A percentile compares a stretch with the other conserved stretches of the same genome.
Evolutionary conservation across 2,797 vertebrate species (phyloP).

Genomic region (Heterohyrax brucei): DNA sequence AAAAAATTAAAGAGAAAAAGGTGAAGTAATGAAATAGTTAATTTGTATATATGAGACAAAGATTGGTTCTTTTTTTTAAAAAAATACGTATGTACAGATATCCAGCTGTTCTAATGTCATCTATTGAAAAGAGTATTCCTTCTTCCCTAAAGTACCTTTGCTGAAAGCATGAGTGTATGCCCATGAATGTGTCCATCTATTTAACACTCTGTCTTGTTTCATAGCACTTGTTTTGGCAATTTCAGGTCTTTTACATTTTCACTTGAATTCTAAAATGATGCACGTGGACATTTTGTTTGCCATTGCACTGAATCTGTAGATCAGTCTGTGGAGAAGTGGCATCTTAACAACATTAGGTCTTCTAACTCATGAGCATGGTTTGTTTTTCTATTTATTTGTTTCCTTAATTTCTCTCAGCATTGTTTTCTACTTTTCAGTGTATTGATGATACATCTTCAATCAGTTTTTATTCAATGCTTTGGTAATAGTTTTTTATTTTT

Average conservation of each 20-base stretch:
- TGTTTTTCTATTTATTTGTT: too few species aligned
- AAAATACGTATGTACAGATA: background rate
- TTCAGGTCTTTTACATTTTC: background rate
- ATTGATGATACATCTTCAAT: background rate
- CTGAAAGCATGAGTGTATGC: background rate
- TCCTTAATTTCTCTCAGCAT: too few species aligned
- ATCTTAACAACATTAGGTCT: too few species aligned
- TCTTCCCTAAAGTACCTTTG: background rate
- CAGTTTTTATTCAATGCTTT: conserved; percentile 10
- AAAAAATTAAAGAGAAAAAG: too few species aligned
- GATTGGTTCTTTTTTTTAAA: background rate
- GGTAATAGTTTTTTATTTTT: background rate
- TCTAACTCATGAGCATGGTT: too few species aligned
- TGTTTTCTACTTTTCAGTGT: too few species aligned
- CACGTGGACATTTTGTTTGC: background rate
- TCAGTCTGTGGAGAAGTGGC: too few species aligned
- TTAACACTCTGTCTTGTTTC: conserved; percentile 5
- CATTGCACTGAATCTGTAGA: background rate
- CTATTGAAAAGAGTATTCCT: background rate
- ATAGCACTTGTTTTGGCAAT: background rate
- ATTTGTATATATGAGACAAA: background rate
- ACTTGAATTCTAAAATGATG: conserved; percentile 27
- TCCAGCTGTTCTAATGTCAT: background rate
- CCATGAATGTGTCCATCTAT: background rate
- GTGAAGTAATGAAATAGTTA: too few species aligned